phyloP scores from a whole-genome alignment of 2,113 vertebrate genomes.

The Sarotherodon lohbergeri region DNA sequence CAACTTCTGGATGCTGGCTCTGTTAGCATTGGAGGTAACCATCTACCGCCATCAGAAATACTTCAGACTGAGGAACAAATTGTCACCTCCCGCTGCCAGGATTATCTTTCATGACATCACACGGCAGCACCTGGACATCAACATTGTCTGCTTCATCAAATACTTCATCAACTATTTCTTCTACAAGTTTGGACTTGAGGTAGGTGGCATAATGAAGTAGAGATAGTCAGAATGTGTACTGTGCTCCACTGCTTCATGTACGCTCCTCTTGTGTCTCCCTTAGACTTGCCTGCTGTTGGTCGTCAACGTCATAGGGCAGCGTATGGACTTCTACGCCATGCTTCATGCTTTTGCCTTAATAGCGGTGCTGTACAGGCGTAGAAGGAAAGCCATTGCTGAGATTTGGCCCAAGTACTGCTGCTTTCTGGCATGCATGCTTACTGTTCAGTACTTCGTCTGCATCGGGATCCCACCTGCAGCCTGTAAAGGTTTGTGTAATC shows the following conservation, averaged over 20 bases:
- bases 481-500: constrained; percentile 78
- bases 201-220: constrained; percentile 19
- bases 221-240: not conserved
- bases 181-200: constrained; percentile 98
- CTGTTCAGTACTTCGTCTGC: constrained; percentile 92
- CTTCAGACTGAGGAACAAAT: constrained; percentile 88
- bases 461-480: constrained; percentile 95
- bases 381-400: constrained; percentile 93
- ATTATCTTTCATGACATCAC: constrained; percentile 96
- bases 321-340: constrained; percentile 98
- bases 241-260: not conserved
- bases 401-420: constrained; percentile 99
- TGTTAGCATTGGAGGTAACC: constrained; percentile 93
- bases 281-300: constrained; percentile 94
- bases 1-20: constrained; percentile 90
- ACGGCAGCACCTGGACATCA: constrained; percentile 88
- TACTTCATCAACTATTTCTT: constrained; percentile 99
- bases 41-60: constrained; percentile 94
- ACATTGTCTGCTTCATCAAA: constrained; percentile 87
- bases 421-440: constrained; percentile 90
- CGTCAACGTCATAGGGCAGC: constrained; percentile 93
- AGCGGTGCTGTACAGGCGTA: constrained; percentile 84
- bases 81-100: constrained; percentile 81
- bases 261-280: not conserved
- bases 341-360: constrained; percentile 90